Conservation (phyloP, 2,888 invertebrate species). For the Salticus scenicus region DNA sequence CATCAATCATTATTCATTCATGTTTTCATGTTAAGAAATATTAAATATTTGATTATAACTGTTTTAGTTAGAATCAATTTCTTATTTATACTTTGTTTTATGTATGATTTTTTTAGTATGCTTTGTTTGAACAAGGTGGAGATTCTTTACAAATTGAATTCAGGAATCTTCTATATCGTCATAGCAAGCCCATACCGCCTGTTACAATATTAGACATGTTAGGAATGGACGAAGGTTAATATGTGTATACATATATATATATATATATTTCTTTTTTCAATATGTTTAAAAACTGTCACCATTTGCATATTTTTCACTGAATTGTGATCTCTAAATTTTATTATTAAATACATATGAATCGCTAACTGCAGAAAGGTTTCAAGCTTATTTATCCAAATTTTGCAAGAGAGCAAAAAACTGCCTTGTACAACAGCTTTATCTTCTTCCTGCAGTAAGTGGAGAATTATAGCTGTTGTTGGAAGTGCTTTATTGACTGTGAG, state of each 20-base stretch:
- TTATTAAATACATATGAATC: too few species aligned
- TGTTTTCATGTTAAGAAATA: too few species aligned
- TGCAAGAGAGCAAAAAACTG: too few species aligned
- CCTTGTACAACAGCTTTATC: too few species aligned
- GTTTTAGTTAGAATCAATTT: too few species aligned
- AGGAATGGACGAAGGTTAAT: conserved; percentile 86
- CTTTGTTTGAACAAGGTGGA: conserved; percentile 80
- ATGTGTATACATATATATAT: not conserved
- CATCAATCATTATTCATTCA: too few species aligned
- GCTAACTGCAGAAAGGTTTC: not conserved
- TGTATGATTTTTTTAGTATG: conserved; percentile 24
- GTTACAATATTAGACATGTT: conserved; percentile 88
- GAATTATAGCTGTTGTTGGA: too few species aligned
- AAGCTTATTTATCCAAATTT: not conserved
- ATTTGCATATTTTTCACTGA: not conserved
- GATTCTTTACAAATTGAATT: conserved; percentile 91
- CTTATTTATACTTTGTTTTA: too few species aligned
- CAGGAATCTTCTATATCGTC: conserved; percentile 87
- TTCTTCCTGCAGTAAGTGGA: too few species aligned
- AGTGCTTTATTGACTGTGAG: too few species aligned
- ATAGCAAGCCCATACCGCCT: conserved; percentile 90
- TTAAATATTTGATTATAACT: too few species aligned
- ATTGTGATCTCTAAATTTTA: not conserved
- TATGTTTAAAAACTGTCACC: not conserved
- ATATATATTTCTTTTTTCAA: not conserved